These are phyloP conservation scores for Phyto melanocephala DNA, from an alignment of 2,888 invertebrate genomes.

Conservation along the genomic window DNA sequence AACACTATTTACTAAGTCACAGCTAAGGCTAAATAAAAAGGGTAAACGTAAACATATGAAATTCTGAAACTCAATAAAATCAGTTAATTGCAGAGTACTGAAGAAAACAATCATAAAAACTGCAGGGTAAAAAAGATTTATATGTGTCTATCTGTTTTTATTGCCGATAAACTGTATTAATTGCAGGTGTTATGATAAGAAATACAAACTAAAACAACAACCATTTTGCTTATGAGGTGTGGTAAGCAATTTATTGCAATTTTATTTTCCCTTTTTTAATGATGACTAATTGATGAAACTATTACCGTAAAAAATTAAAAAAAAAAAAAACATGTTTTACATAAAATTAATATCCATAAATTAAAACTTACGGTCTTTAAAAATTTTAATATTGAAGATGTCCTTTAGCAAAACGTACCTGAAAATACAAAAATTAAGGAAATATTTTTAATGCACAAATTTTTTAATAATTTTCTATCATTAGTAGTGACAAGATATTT, in stretches of 20 bases:
- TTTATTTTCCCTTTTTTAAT: neutral
- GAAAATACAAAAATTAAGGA: neutral
- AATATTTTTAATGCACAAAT: no score
- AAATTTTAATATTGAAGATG: neutral
- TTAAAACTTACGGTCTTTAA: neutral
- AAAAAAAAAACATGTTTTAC: no score
- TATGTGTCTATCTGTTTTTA: neutral
- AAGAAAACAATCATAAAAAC: no score
- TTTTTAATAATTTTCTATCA: no score
- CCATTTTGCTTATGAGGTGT: neutral
- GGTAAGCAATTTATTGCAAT: slow-evolving; percentile 6
- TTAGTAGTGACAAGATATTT: no score
- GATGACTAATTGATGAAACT: neutral
- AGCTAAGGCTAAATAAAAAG: no score
- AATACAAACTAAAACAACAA: neutral
- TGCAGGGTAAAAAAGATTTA: neutral
- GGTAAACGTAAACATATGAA: no score
- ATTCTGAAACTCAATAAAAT: no score
- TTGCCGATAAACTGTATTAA: slow-evolving; percentile 37
- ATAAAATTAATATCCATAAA: neutral
- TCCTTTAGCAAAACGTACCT: neutral
- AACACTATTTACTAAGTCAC: no score
- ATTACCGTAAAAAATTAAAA: no score
- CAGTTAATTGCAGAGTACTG: no score
- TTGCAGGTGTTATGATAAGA: slow-evolving; percentile 33